These are phyloP conservation scores for Sycophaga agraensis DNA, from an alignment of 1,140 invertebrate species.

Conservation along the genomic window DNA sequence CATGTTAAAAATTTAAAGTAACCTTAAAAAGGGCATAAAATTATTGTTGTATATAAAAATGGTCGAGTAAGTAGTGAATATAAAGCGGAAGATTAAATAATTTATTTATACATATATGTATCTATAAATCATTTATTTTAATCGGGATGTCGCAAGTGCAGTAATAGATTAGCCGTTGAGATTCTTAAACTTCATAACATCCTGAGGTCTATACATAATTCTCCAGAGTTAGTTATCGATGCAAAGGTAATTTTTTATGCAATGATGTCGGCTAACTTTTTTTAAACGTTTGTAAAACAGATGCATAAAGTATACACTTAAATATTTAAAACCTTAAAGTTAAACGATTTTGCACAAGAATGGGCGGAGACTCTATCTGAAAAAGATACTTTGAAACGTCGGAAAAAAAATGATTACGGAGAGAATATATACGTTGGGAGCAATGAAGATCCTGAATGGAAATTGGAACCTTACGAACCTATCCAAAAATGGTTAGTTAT, in stretches of 20 bases:
- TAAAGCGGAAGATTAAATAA: background rate
- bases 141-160: background rate
- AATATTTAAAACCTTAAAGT: constrained; percentile 39
- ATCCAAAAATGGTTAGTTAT: constrained; percentile 46
- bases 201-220: constrained; percentile 64
- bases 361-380: constrained; percentile 67
- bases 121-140: background rate
- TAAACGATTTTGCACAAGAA: constrained; percentile 60
- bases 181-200: constrained; percentile 67
- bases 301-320: too few species aligned
- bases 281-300: too few species aligned
- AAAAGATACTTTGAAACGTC: constrained; percentile 60
- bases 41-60: background rate
- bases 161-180: constrained; percentile 50
- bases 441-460: constrained; percentile 54
- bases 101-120: background rate
- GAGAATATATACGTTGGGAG: constrained; percentile 64
- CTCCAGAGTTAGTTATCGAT: constrained; percentile 62
- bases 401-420: constrained; percentile 60
- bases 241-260: constrained; percentile 60
- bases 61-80: constrained; percentile 22
- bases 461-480: constrained; percentile 36
- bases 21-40: constrained; percentile 4
- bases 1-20: constrained; percentile 20
- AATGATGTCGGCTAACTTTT: too few species aligned